These are phyloP conservation scores for Tursiops truncatus DNA, from an alignment of 2,113 vertebrate genomes.

Conservation along the genomic window DNA sequence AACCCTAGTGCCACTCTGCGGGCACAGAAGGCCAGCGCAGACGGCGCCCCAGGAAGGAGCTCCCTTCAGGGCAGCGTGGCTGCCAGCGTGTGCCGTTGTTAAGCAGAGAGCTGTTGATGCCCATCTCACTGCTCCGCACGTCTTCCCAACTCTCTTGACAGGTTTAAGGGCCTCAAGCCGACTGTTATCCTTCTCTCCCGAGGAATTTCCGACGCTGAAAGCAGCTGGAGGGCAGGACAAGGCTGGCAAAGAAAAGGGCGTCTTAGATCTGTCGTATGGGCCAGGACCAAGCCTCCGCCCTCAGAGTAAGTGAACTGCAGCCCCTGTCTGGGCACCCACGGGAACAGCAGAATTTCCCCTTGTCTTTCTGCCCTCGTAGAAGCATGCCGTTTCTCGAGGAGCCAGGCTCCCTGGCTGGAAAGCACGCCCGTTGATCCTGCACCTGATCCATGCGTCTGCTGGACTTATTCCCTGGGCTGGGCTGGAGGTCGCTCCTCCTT, in stretches of 20 bases:
- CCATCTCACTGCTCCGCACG: rapidly evolving
- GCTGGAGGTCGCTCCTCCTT: not conserved
- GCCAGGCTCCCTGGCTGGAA: not conserved
- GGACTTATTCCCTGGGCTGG: not conserved
- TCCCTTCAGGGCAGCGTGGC: rapidly evolving
- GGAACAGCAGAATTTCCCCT: not conserved
- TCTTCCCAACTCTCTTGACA: constrained; percentile 75
- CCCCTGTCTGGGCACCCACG: rapidly evolving
- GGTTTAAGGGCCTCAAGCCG: constrained; percentile 99
- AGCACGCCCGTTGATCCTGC: rapidly evolving
- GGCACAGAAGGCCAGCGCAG: not conserved
- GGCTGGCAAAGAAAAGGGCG: constrained; percentile 99
- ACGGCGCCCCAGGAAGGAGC: rapidly evolving
- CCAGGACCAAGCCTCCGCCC: constrained; percentile 99
- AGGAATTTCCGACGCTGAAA: constrained; percentile 99
- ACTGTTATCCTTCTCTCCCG: constrained; percentile 99
- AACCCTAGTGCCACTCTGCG: rapidly evolving
- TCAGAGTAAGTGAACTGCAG: constrained; percentile 89
- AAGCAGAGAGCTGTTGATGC: rapidly evolving
- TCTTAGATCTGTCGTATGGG: constrained; percentile 99
- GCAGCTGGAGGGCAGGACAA: constrained; percentile 99
- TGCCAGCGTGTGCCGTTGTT: rapidly evolving
- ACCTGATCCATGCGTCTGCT: not conserved
- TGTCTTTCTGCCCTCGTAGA: not conserved
- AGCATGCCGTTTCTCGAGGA: rapidly evolving